phyloP scores from a whole-genome alignment of 2,113 vertebrate species.

The Phylloscopus trochiloides region DNA sequence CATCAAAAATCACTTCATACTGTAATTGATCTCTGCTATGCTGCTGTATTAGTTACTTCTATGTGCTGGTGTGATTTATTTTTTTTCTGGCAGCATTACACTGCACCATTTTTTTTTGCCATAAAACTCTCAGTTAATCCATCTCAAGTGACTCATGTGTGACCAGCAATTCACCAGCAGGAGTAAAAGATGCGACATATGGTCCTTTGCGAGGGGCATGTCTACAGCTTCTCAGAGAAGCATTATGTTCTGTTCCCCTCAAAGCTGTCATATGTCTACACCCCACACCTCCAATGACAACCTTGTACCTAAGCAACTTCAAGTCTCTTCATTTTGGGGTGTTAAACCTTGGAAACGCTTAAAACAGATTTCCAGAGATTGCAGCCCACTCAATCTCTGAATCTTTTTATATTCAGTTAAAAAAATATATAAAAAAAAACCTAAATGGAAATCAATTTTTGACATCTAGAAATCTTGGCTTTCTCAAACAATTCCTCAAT shows the following conservation, averaged over 20 bases:
- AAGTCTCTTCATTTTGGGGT: not conserved
- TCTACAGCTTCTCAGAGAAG: not conserved
- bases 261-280: not conserved
- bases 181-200: not conserved
- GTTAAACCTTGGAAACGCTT: not conserved
- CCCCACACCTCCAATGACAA: not conserved
- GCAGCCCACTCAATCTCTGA: not conserved
- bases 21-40: not conserved
- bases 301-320: not conserved
- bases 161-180: not conserved
- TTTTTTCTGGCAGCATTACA: not conserved
- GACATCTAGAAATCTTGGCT: not conserved
- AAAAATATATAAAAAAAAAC: not conserved
- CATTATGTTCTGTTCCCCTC: not conserved
- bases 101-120: not conserved
- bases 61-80: not conserved
- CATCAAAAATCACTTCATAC: not conserved
- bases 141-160: not conserved
- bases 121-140: not conserved
- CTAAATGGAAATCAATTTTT: not conserved
- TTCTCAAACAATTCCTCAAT: not conserved
- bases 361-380: not conserved
- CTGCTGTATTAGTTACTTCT: not conserved
- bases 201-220: not conserved
- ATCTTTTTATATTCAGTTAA: not conserved